Percentiles rank a stretch among this genome's conserved stretches.
phyloP scores from a whole-genome alignment of 1,140 invertebrate genomes.

The Amphibalanus amphitrite region DNA sequence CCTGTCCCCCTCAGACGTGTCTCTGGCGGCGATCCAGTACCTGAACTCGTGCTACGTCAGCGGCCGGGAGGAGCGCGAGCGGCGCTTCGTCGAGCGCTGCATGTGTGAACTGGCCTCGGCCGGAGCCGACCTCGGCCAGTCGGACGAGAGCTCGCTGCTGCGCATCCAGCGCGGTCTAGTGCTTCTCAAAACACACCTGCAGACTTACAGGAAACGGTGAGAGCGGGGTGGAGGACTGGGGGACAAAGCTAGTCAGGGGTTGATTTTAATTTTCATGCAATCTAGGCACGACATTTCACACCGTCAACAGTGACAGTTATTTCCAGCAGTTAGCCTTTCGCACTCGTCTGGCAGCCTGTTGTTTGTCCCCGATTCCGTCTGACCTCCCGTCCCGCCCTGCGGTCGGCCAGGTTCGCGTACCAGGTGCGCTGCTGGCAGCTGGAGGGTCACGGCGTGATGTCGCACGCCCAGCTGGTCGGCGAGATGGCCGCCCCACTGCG shows the following conservation, averaged over 20 bases:
- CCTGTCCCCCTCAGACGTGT: conserved; percentile 58
- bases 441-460: conserved; percentile 51
- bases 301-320: too few species aligned
- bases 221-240: too few species aligned
- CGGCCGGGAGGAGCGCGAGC: conserved; percentile 51
- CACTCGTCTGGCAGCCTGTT: too few species aligned
- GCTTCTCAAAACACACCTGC: conserved; percentile 74
- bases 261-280: too few species aligned
- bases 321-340: too few species aligned
- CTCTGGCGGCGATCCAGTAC: conserved; percentile 82
- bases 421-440: conserved; percentile 68
- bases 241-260: too few species aligned
- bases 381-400: too few species aligned
- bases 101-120: conserved; percentile 74
- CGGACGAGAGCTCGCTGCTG: conserved; percentile 58
- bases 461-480: conserved; percentile 40
- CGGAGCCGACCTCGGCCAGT: conserved; percentile 44
- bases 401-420: conserved; percentile 74
- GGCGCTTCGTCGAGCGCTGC: conserved; percentile 51
- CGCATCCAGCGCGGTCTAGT: conserved; percentile 75
- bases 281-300: too few species aligned
- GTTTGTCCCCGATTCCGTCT: too few species aligned
- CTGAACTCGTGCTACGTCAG: conserved; percentile 85
- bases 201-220: conserved; percentile 54
- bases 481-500: conserved; percentile 43